Conservation (phyloP, 2,888 invertebrate genomes). For the Camponotus fellah region DNA sequence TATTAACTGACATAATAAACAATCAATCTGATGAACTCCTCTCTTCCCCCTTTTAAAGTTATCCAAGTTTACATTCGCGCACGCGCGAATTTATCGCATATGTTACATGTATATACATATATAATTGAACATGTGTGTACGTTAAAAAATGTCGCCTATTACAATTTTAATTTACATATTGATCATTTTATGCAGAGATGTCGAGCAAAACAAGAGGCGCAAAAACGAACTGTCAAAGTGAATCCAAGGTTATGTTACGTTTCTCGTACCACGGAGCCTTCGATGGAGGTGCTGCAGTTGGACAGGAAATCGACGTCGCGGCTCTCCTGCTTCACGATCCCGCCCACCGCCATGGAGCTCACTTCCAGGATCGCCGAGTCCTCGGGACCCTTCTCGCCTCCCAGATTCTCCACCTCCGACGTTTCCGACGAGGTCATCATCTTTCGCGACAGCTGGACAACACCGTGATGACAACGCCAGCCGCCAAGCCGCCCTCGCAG, state of each 20-base stretch:
- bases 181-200: neutral
- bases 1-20: neutral
- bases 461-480: slow-evolving; percentile 3
- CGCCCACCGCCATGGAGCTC: slow-evolving; percentile 80
- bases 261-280: slow-evolving; percentile 82
- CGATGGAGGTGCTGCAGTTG: slow-evolving; percentile 83
- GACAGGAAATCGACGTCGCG: slow-evolving; percentile 82
- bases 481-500: slow-evolving; percentile 14
- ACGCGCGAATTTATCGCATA: neutral
- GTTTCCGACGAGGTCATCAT: slow-evolving; percentile 83
- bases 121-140: neutral
- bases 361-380: slow-evolving; percentile 83
- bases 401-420: slow-evolving; percentile 75
- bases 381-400: slow-evolving; percentile 68
- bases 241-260: slow-evolving; percentile 66
- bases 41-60: neutral
- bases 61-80: neutral
- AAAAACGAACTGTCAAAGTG: slow-evolving; percentile 39
- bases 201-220: neutral
- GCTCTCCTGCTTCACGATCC: slow-evolving; percentile 78
- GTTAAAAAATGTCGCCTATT: neutral
- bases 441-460: slow-evolving; percentile 53
- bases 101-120: neutral
- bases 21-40: neutral
- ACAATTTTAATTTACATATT: neutral